phyloP scores from a whole-genome alignment of 2,797 vertebrate species.

The Sebastes wilsoni region DNA sequence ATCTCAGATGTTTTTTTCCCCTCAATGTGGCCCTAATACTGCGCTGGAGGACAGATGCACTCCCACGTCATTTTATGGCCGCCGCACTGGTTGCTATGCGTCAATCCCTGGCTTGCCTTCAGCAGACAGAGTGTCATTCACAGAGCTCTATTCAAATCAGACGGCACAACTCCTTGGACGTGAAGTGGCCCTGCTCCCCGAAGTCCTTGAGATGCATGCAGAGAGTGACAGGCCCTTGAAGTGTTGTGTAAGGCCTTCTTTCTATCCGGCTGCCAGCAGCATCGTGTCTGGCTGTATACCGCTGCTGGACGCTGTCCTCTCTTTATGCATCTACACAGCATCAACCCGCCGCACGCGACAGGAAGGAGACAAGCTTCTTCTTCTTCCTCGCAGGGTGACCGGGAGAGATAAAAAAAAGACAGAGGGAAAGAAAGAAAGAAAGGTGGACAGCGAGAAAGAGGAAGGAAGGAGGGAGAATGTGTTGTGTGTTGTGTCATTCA shows the following conservation, averaged over 20 bases:
- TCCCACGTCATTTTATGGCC: neutral
- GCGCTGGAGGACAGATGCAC: neutral
- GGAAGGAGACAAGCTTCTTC: slow-evolving; percentile 55
- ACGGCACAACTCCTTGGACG: slow-evolving; percentile 33
- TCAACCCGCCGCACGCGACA: slow-evolving; percentile 17
- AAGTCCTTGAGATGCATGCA: slow-evolving; percentile 33
- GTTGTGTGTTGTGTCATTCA: slow-evolving; percentile 57
- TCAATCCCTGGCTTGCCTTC: slow-evolving; percentile 11
- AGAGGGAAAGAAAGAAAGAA: slow-evolving; percentile 18
- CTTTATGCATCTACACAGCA: slow-evolving; percentile 36
- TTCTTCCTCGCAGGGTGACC: slow-evolving; percentile 36
- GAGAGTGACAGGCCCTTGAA: slow-evolving; percentile 56
- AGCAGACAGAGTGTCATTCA: slow-evolving; percentile 32
- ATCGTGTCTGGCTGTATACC: slow-evolving; percentile 18
- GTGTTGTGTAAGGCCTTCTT: slow-evolving; percentile 25
- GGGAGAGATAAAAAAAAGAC: slow-evolving; percentile 23
- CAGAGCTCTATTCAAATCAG: slow-evolving; percentile 33
- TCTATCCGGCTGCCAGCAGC: slow-evolving; percentile 40
- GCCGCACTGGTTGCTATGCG: neutral
- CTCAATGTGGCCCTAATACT: no score
- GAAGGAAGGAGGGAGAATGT: slow-evolving; percentile 3
- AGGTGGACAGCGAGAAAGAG: slow-evolving; percentile 19
- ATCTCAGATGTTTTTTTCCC: no score
- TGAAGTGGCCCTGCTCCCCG: slow-evolving; percentile 37
- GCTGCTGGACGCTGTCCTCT: slow-evolving; percentile 49